A percentile compares a stretch with the other conserved stretches of the same genome.
Evolutionary conservation across 1,140 invertebrate genomes (phyloP).

Genomic region (Halesus radiatus): DNA sequence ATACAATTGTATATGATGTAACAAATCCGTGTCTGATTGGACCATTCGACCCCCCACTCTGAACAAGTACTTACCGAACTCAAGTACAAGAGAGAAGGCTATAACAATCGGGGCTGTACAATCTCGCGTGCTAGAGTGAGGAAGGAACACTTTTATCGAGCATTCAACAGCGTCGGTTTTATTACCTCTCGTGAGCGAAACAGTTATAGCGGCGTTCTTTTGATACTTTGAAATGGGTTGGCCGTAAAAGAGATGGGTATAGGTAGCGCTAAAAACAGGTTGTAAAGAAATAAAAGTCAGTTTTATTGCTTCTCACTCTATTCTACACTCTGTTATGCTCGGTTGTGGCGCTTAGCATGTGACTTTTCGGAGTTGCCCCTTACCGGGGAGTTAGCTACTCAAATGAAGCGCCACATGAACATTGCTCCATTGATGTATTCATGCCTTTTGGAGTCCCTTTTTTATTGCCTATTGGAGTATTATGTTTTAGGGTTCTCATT

Average conservation of each 20-base stretch:
- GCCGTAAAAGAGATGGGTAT: slow-evolving; percentile 60
- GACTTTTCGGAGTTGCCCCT: slow-evolving; percentile 28
- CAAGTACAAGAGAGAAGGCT: slow-evolving; percentile 61
- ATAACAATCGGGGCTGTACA: slow-evolving; percentile 54
- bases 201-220: slow-evolving; percentile 51
- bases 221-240: slow-evolving; percentile 41
- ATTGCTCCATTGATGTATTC: slow-evolving; percentile 49
- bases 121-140: slow-evolving; percentile 65
- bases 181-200: slow-evolving; percentile 46
- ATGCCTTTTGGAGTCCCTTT: slow-evolving; percentile 45
- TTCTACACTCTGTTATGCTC: slow-evolving; percentile 70
- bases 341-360: slow-evolving; percentile 48
- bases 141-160: slow-evolving; percentile 59
- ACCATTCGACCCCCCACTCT: slow-evolving; percentile 46
- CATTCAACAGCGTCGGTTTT: slow-evolving; percentile 46
- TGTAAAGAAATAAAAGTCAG: slow-evolving; percentile 74
- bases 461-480: slow-evolving; percentile 44
- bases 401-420: slow-evolving; percentile 49
- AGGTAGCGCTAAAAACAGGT: slow-evolving; percentile 68
- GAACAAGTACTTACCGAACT: slow-evolving; percentile 38
- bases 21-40: slow-evolving; percentile 55
- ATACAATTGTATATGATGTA: slow-evolving; percentile 41
- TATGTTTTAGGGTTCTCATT: slow-evolving; percentile 54
- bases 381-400: slow-evolving; percentile 43
- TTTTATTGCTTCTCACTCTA: slow-evolving; percentile 73